Conservation (phyloP, 2,113 vertebrate species). For the Mobula hypostoma region DNA sequence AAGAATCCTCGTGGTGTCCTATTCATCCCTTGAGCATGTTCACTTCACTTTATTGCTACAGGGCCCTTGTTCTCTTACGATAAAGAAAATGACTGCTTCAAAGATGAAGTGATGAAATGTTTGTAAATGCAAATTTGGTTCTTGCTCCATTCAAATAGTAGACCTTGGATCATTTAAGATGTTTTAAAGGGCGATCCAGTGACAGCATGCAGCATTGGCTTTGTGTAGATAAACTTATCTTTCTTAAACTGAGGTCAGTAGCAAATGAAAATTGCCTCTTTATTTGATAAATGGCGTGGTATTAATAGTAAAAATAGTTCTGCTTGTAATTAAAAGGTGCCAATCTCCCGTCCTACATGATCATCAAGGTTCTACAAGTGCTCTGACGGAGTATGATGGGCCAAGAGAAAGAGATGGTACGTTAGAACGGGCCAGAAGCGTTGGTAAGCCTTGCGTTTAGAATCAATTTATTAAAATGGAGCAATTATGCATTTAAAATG, state of each 20-base stretch:
- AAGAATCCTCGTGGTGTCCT: neutral
- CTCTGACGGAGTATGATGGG: constrained; percentile 65
- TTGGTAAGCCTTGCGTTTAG: constrained; percentile 57
- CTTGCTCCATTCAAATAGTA: neutral
- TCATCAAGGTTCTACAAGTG: constrained; percentile 59
- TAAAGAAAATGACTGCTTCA: neutral
- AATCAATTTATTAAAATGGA: neutral
- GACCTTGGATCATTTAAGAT: neutral
- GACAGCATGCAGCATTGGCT: neutral
- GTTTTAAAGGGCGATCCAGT: neutral
- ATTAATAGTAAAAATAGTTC: neutral
- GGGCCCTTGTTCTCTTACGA: neutral
- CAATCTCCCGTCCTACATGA: constrained; percentile 81
- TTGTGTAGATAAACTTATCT: neutral
- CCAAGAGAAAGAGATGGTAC: constrained; percentile 72
- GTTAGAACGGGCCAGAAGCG: constrained; percentile 71
- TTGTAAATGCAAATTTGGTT: neutral
- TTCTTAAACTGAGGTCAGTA: too few relatives aligned
- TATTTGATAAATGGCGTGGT: neutral
- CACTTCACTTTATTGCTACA: neutral
- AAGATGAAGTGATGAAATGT: neutral
- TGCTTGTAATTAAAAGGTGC: constrained; percentile 59
- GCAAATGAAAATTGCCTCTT: too few relatives aligned
- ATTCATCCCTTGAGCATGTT: neutral
- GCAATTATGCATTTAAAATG: neutral